A percentile compares a stretch with the other conserved stretches of the same genome.
Conservation (phyloP, 2,888 invertebrate species). For the Capitulum mitella region DNA sequence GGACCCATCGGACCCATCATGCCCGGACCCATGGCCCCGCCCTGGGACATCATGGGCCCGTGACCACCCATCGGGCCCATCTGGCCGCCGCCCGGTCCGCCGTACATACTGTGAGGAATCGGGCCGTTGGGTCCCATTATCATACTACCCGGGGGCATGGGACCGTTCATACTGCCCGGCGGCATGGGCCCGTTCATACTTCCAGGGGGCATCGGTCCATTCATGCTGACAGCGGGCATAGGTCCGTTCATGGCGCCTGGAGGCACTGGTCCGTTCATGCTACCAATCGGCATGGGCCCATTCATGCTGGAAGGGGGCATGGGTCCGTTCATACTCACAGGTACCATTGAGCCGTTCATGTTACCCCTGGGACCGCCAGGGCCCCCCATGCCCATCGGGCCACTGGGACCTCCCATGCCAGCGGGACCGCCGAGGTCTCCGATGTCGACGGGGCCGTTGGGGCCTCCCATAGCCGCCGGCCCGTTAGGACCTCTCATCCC, state of each 20-base stretch:
- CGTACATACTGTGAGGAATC: slow-evolving; percentile 28
- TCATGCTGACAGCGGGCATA: not conserved
- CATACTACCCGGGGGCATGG: slow-evolving; percentile 34
- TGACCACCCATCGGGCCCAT: slow-evolving; percentile 31
- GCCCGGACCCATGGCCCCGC: slow-evolving; percentile 37
- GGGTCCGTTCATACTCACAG: not conserved
- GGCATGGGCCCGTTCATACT: not conserved
- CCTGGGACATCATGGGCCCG: slow-evolving; percentile 40
- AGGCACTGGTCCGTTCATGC: not conserved
- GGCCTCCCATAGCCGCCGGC: not conserved
- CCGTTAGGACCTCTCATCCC: not conserved
- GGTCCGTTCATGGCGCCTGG: not conserved
- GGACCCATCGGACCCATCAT: slow-evolving; percentile 37
- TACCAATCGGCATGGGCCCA: not conserved
- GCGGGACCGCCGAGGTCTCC: not conserved
- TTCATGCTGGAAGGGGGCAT: not conserved
- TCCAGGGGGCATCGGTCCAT: not conserved
- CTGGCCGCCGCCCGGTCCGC: slow-evolving; percentile 29
- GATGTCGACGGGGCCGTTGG: not conserved
- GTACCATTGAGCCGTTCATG: not conserved
- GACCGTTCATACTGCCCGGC: not conserved
- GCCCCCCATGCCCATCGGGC: not conserved
- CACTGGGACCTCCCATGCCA: not conserved
- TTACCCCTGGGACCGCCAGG: not conserved
- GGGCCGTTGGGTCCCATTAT: slow-evolving; percentile 33